Evolutionary conservation across 2,888 invertebrate genomes (phyloP).

Genomic region (Caenorhabditis sulstoni): DNA sequence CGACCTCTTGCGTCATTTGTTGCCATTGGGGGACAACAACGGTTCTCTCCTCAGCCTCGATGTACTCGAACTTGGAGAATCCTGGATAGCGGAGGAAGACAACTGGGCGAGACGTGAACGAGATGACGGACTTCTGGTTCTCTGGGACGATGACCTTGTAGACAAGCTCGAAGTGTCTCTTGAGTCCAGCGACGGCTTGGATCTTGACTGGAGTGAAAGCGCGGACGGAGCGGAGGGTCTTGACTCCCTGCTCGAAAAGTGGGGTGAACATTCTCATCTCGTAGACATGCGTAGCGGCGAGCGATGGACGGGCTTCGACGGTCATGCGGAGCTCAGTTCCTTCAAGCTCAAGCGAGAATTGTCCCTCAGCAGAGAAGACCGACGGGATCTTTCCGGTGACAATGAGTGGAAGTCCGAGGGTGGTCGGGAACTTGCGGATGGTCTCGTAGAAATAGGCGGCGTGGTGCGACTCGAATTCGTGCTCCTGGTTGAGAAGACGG

Average conservation of each 20-base stretch:
- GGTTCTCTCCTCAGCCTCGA: conserved; percentile 71
- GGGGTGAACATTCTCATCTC: conserved; percentile 70
- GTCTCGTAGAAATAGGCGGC: conserved; percentile 64
- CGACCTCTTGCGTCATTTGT: conserved; percentile 54
- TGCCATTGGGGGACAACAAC: conserved; percentile 62
- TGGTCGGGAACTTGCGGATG: conserved; percentile 70
- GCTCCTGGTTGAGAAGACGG: conserved; percentile 59
- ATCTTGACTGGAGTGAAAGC: conserved; percentile 71
- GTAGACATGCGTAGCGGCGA: conserved; percentile 66
- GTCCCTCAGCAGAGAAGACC: conserved; percentile 61
- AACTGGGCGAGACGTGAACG: conserved; percentile 66
- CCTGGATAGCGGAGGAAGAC: conserved; percentile 68
- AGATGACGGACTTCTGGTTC: conserved; percentile 63
- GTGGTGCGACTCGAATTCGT: conserved; percentile 55
- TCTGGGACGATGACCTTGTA: conserved; percentile 58
- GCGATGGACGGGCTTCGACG: conserved; percentile 61
- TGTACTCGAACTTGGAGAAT: conserved; percentile 44
- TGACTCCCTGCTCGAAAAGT: conserved; percentile 71
- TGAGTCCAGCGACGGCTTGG: conserved; percentile 51
- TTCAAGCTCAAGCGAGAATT: conserved; percentile 46
- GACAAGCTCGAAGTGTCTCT: conserved; percentile 48
- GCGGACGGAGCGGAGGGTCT: conserved; percentile 66
- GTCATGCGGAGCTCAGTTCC: conserved; percentile 45
- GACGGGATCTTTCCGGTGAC: conserved; percentile 66
- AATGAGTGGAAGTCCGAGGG: conserved; percentile 73